These are phyloP conservation scores for Acanthosepion pharaonis DNA, from an alignment of 2,888 invertebrate genomes.

Conservation along the genomic window DNA sequence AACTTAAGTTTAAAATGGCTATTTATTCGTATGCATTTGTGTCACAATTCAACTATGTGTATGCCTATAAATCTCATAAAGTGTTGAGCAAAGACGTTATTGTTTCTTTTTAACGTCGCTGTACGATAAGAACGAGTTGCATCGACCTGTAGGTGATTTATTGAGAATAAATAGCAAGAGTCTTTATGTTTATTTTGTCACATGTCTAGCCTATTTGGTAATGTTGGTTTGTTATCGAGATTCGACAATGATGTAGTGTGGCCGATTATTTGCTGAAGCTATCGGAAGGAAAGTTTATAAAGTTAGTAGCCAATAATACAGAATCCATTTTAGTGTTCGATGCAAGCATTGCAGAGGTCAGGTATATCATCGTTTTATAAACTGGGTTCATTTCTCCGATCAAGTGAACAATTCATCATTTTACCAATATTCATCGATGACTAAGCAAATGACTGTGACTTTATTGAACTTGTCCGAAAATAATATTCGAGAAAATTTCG, in stretches of 20 bases:
- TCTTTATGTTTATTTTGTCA: background rate
- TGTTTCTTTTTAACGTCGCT: too few species aligned
- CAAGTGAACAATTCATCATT: background rate
- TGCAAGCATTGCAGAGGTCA: background rate
- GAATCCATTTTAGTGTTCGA: background rate
- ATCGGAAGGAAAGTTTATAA: background rate
- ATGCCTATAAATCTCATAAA: too few species aligned
- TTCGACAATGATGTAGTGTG: background rate
- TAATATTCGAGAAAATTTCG: background rate
- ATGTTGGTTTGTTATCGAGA: background rate
- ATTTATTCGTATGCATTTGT: too few species aligned
- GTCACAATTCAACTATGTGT: too few species aligned
- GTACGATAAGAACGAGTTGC: background rate
- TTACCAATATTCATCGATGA: background rate
- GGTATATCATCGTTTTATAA: background rate
- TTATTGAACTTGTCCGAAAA: background rate
- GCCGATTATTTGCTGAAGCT: background rate
- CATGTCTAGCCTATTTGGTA: background rate
- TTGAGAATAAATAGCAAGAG: background rate
- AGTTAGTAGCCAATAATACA: constrained; percentile 4
- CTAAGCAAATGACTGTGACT: background rate
- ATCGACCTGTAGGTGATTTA: background rate
- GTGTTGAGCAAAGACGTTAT: too few species aligned
- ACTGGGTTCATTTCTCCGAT: background rate
- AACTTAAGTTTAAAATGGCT: too few species aligned